Evolutionary conservation across 1,140 invertebrate genomes (phyloP).

Genomic region (Bombus confusus): DNA sequence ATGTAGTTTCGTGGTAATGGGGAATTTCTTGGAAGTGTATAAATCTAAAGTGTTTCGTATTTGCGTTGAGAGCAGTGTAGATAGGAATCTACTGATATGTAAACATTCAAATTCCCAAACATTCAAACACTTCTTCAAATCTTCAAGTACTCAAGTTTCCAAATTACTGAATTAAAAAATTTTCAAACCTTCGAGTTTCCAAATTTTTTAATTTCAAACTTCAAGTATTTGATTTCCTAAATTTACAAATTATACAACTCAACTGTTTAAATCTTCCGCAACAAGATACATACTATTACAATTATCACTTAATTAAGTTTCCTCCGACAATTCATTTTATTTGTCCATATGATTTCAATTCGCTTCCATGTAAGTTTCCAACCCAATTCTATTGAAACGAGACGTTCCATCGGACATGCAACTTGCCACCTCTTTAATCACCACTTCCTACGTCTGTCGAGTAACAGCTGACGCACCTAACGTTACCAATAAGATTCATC

Average conservation of each 20-base stretch:
- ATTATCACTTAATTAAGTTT: neutral
- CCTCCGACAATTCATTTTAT: too few relatives aligned
- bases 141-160: too few relatives aligned
- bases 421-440: neutral
- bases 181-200: too few relatives aligned
- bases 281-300: neutral
- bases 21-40: neutral
- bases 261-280: too few relatives aligned
- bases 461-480: neutral
- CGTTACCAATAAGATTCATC: neutral
- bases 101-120: too few relatives aligned
- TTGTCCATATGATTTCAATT: too few relatives aligned
- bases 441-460: neutral
- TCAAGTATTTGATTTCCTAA: neutral
- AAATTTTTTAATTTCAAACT: neutral
- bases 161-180: too few relatives aligned
- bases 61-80: too few relatives aligned
- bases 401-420: too few relatives aligned
- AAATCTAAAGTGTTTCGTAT: constrained; percentile 13
- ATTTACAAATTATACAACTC: neutral
- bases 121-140: too few relatives aligned
- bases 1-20: neutral
- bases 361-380: neutral
- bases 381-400: neutral
- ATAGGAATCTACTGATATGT: too few relatives aligned